A percentile compares a stretch with the other conserved stretches of the same genome.
Conservation (phyloP, 2,113 vertebrate genomes). For the Columba livia region DNA sequence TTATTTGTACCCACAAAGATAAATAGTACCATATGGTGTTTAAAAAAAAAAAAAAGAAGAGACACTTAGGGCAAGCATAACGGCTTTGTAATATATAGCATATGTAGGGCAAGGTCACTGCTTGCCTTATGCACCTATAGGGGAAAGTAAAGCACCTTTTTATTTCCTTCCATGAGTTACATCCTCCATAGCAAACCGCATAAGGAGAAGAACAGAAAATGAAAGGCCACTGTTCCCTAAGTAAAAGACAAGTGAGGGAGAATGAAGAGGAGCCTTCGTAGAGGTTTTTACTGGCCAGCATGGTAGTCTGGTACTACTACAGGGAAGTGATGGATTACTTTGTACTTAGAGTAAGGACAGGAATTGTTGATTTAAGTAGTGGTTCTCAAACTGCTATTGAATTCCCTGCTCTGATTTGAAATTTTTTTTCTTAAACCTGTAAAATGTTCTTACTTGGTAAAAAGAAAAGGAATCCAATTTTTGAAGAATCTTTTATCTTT, state of each 20-base stretch:
- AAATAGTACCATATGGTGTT: slow-evolving; percentile 55
- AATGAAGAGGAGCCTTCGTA: not conserved
- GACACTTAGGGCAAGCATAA: slow-evolving; percentile 8
- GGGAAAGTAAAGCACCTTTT: slow-evolving; percentile 22
- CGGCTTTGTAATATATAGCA: slow-evolving; percentile 49
- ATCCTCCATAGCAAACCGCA: not conserved
- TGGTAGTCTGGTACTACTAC: not conserved
- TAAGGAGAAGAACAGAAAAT: not conserved
- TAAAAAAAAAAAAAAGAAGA: not conserved
- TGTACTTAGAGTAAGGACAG: not conserved
- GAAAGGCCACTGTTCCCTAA: not conserved
- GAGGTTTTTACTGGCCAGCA: not conserved
- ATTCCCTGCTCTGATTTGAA: not conserved
- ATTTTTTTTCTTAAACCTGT: not conserved
- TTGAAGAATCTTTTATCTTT: not conserved
- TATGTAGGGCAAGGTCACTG: not conserved
- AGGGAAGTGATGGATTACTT: not conserved
- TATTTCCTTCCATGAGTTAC: not conserved
- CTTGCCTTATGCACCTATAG: slow-evolving; percentile 12
- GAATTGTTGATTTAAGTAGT: not conserved
- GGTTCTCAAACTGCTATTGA: not conserved
- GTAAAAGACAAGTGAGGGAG: not conserved
- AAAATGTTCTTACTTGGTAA: not conserved
- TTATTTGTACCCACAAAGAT: slow-evolving; percentile 58
- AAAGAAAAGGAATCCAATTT: not conserved